Evolutionary conservation across 2,888 invertebrate genomes (phyloP), one percentile per base, ranked within the genome.

Genomic region (Cosmia pyralina): DNA sequence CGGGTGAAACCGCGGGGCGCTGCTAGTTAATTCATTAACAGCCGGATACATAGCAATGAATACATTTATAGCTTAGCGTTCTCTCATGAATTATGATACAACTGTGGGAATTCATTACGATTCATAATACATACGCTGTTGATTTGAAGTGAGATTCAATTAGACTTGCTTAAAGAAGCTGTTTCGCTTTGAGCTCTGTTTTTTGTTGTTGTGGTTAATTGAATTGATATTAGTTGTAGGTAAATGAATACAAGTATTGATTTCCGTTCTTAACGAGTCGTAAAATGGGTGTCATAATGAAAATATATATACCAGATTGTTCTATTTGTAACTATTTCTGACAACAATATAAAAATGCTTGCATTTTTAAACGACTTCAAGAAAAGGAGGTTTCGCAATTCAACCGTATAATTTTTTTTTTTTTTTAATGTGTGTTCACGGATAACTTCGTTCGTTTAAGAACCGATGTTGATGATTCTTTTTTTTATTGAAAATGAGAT

Each of bases 51-150:
- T 86, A 74, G 73, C 84, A 83, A 87, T 90, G 90, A 90, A 90
- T 89, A 89, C 80, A 88, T 88, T 89, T 86, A 87, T 85, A 78
- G 82, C 75, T 87, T 89, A 85, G 80, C 90, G 79, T 82, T 79
- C 79, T 77, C 82, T 83, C 82, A 89, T 86, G 85, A 88, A 84
- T 84, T 87, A 85, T 86, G 72, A 58, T 78, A 81, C 70, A 63
- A 59, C 72, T 76, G 78, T 84, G 86, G 76, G 87, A 87, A 87
- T 81, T 83, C 71, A 83, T 85, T 82, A 38, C 44, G 74, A 82
- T 83, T 79, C 80, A 84, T 81, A 81, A 41, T n/a, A 34, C 50
- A 41, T n/a, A n/a, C 50, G 28, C 15, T 7, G n/a, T 28, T 53
- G 46, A 69, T 55, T 68, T 64, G 28, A 66, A 58, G 65, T 69